Evolutionary conservation across 2,113 vertebrate genomes (phyloP).

Genomic region (Salvator merianae): DNA sequence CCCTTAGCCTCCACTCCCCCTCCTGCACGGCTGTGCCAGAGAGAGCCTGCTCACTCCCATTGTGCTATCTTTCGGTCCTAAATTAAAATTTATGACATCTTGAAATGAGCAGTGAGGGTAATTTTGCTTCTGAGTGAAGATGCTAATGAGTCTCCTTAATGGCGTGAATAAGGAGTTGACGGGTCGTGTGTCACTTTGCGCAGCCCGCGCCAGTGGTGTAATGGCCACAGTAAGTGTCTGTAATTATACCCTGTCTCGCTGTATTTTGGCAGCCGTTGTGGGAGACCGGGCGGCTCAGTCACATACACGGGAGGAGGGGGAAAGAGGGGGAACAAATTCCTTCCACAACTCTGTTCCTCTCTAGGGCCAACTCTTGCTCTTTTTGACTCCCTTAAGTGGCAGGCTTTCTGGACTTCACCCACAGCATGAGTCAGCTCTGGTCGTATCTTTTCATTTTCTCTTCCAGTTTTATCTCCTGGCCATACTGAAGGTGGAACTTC

Average conservation of each 20-base stretch:
- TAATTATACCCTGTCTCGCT: conserved; percentile 84
- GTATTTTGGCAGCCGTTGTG: conserved; percentile 83
- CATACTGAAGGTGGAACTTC: background rate
- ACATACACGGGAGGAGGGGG: conserved; percentile 37
- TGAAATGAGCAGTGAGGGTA: conserved; percentile 85
- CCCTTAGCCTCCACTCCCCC: conserved; percentile 31
- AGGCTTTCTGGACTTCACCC: background rate
- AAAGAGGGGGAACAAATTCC: background rate
- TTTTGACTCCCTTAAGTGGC: fast-evolving
- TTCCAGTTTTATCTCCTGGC: background rate
- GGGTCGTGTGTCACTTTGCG: conserved; percentile 81
- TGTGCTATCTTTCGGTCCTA: conserved; percentile 84
- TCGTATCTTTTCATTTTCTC: background rate
- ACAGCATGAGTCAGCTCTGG: background rate
- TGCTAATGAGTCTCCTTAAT: conserved; percentile 87
- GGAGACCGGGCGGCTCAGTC: conserved; percentile 74
- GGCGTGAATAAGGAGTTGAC: conserved; percentile 79
- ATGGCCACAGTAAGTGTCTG: conserved; percentile 81
- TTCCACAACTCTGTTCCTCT: conserved; percentile 3
- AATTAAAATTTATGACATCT: conserved; percentile 89
- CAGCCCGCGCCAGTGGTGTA: conserved; percentile 76
- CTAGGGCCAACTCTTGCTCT: fast-evolving
- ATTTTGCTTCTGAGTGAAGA: conserved; percentile 84
- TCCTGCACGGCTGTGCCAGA: conserved; percentile 49
- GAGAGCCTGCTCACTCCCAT: conserved; percentile 71